Base-by-base conservation (phyloP, 2,797 vertebrate genomes). In the Catharus ustulatus region DNA sequence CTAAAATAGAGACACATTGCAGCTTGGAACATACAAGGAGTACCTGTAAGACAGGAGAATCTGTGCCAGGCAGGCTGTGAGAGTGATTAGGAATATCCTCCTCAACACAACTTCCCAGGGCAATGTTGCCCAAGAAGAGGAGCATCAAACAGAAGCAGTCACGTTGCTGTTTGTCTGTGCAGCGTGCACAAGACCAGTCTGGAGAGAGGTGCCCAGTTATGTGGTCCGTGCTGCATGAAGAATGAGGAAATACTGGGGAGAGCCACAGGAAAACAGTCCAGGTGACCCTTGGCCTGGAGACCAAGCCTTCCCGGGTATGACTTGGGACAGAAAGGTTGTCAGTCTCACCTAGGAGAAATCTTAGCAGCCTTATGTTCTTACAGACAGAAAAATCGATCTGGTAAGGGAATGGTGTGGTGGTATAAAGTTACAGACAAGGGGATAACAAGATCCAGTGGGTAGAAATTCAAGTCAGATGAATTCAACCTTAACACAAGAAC, bases 101-200 rank as follows among this genome's bases (percentile, higher is more conserved):
- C 62, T 81, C 0, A 5, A 21, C 15, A 32, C 0, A 3, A 7
- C 36, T 69, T 73, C 34, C 48, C 59, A 59, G 42, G 58, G 11
- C 15, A 27, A 11, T 2, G 26, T 15, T 79, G 48, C 29, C 19
- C 20, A 42, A 69, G 54, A 43, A 71, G 32, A 67, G 36, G 29
- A 38, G 11, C 34, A 32, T 29, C 51, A 42, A 48, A n/a, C 16
- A 57, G 71, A 49, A 57, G 15, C 21, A 49, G 43, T 19, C 24
- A 14, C 0, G 0, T 18, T 36, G 34, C 16, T 0, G 0, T 69
- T 61, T 45, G n/a, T 34, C 46, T 51, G 0, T 23, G 58, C 15
- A 76, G 32, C 21, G 8, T 1, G 14, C 1, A 10, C 2, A 3
- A 77, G 32, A 63, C 6, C 30, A 4, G 9, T 59, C 45, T 64